Evolutionary conservation across 2,797 vertebrate species (phyloP).

Genomic region (Ataeniobius toweri): DNA sequence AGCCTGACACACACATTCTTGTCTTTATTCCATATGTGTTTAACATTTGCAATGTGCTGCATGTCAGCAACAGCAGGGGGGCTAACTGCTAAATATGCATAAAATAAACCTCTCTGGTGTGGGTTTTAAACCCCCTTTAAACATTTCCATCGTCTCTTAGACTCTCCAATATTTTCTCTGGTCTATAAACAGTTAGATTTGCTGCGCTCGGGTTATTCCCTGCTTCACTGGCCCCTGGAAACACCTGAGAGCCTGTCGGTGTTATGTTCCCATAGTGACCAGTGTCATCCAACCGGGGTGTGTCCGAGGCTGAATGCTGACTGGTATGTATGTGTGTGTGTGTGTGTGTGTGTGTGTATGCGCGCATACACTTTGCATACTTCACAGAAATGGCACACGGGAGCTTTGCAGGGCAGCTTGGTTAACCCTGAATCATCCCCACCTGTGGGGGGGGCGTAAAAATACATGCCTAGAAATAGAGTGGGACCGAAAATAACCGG

Average conservation of each 20-base stretch:
- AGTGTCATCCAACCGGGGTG: conserved; percentile 74
- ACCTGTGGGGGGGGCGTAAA: conserved; percentile 63
- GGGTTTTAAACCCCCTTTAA: conserved; percentile 19
- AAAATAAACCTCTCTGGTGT: conserved; percentile 34
- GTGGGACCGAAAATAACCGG: conserved; percentile 63
- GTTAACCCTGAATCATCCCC: conserved; percentile 59
- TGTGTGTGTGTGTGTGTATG: conserved; percentile 19
- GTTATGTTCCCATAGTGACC: conserved; percentile 75
- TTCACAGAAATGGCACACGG: conserved; percentile 30
- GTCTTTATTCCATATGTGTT: conserved; percentile 30
- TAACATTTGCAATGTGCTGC: conserved; percentile 17
- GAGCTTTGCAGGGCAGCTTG: conserved; percentile 28
- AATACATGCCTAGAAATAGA: conserved; percentile 71
- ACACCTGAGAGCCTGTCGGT: conserved; percentile 71
- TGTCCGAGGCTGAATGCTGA: conserved; percentile 57
- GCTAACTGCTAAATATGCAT: conserved; percentile 32
- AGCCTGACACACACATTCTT: conserved; percentile 41
- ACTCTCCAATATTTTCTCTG: conserved; percentile 39
- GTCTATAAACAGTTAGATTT: conserved; percentile 44
- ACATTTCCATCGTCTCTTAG: conserved; percentile 14
- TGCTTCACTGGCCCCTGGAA: conserved; percentile 60
- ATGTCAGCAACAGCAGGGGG: conserved; percentile 28
- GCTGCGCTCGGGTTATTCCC: conserved; percentile 43
- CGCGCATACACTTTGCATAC: conserved; percentile 60
- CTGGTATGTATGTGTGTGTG: conserved; percentile 18